phyloP scores from a whole-genome alignment of 2,888 invertebrate genomes.

The Nipponacmea schrenckii region DNA sequence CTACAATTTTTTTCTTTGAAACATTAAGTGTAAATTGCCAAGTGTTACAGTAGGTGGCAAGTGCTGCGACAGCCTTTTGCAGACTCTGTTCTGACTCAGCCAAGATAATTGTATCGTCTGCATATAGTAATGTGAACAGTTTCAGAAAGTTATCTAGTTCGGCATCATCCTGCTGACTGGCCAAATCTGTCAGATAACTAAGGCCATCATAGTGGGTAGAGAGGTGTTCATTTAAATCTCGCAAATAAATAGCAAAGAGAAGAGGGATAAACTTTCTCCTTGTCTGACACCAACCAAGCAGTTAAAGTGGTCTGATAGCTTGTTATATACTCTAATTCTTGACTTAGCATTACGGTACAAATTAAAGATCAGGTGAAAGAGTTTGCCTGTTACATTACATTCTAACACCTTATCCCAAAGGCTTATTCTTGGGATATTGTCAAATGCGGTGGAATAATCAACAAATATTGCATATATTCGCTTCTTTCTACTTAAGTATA shows the following conservation, averaged over 20 bases:
- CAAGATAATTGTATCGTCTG: conserved; percentile 28
- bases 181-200: not conserved
- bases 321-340: not conserved
- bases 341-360: conserved; percentile 1
- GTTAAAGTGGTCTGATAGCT: not conserved
- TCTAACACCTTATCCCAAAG: conserved; percentile 15
- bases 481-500: not conserved
- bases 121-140: conserved; percentile 22
- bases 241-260: not conserved
- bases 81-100: conserved; percentile 14
- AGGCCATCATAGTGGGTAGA: not conserved
- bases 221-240: not conserved
- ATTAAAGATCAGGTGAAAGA: not conserved
- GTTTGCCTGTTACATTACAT: conserved; percentile 4
- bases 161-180: not conserved
- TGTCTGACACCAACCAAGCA: conserved; percentile 4
- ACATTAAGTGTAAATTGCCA: conserved; percentile 26
- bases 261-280: not conserved
- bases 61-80: conserved; percentile 15
- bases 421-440: conserved; percentile 11
- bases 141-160: conserved; percentile 8
- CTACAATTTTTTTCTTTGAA: conserved; percentile 23
- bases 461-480: conserved; percentile 15
- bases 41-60: conserved; percentile 15
- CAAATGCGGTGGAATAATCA: not conserved